phyloP scores from a whole-genome alignment of 2,797 vertebrate species.

The Mastacembelus armatus region DNA sequence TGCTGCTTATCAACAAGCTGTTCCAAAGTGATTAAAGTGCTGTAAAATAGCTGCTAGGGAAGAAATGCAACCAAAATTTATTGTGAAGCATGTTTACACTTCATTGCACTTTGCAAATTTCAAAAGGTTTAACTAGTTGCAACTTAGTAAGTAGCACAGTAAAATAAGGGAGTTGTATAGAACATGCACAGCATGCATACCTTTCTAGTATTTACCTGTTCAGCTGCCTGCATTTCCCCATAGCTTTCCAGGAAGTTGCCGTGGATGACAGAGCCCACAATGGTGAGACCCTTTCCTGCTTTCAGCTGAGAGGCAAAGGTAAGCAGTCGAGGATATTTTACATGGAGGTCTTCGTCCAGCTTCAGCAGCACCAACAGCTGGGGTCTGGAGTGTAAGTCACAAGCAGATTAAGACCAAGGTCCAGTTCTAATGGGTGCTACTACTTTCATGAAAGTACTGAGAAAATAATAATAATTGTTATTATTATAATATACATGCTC shows the following conservation, averaged over 20 bases:
- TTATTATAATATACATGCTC: not conserved
- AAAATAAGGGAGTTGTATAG: constrained; percentile 8
- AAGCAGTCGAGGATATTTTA: constrained; percentile 95
- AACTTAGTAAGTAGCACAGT: constrained; percentile 16
- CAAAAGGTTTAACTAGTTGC: constrained; percentile 26
- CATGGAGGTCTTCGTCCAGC: constrained; percentile 95
- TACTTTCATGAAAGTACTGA: not conserved
- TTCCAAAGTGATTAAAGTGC: constrained; percentile 34
- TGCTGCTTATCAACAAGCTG: constrained; percentile 21
- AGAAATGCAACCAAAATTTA: constrained; percentile 15
- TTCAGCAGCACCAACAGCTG: constrained; percentile 96
- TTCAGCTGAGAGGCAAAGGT: constrained; percentile 98
- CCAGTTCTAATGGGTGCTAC: not conserved
- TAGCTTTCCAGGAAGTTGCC: constrained; percentile 96
- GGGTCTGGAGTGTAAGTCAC: constrained; percentile 81
- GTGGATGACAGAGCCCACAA: constrained; percentile 94
- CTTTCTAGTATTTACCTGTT: constrained; percentile 85
- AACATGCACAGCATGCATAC: not conserved
- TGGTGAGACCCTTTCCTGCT: constrained; percentile 97
- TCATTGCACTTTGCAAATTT: constrained; percentile 28
- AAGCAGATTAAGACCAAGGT: not conserved
- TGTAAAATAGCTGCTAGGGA: not conserved
- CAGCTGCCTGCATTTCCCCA: constrained; percentile 95
- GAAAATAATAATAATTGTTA: not conserved
- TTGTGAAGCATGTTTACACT: not conserved